Base-by-base conservation (phyloP, 2,113 vertebrate species). In the Albula glossodonta region DNA sequence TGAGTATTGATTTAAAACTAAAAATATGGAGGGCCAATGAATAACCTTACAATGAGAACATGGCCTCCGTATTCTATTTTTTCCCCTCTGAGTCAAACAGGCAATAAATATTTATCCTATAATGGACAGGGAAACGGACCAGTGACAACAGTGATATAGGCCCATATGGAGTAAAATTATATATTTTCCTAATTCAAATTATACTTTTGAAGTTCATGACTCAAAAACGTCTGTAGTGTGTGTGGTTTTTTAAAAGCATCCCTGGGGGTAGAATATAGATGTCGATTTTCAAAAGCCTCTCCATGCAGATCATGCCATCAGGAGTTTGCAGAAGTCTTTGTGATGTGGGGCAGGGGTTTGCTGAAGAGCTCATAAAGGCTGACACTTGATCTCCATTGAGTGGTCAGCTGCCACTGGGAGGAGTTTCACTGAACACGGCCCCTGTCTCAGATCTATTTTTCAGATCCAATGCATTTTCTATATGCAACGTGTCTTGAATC, bases 1-100 rank as follows among this genome's bases (percentile, higher is more conserved):
- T 41, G 49, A 80, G 78, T 85, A 85, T 85, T 51, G 84, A 80
- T 80, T 85, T 56, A 63, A 85, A 80, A 57, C 78, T 85, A 80
- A 66, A 85, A 80, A 85, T 85, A 85, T 81, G 56, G 51, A 63
- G 78, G 52, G 8, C 56, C 48, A 85, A 85, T 85, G 48, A 81
- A 80, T 53, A 57, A n/a, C 41, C 41, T 63, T 81, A 85, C 78
- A 17, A 11, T 19, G 78, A 56, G 19, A 77, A 80, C 78, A 51
- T 85, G 41, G 7, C 25, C 52, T 56, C 84, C 13, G 52, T 15
- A 41, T 25, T 80, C 56, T 0, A 13, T 22, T 77, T 48, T 63
- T 85, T 80, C 57, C 77, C 56, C 51, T 57, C 31, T 41, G 31
- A 25, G 49, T 6, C 60, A 53, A 53, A 56, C 74, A 57, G 83